A percentile compares a stretch with the other conserved stretches of the same genome.
phyloP scores from a whole-genome alignment of 2,113 vertebrate genomes.

The Thunnus thynnus region DNA sequence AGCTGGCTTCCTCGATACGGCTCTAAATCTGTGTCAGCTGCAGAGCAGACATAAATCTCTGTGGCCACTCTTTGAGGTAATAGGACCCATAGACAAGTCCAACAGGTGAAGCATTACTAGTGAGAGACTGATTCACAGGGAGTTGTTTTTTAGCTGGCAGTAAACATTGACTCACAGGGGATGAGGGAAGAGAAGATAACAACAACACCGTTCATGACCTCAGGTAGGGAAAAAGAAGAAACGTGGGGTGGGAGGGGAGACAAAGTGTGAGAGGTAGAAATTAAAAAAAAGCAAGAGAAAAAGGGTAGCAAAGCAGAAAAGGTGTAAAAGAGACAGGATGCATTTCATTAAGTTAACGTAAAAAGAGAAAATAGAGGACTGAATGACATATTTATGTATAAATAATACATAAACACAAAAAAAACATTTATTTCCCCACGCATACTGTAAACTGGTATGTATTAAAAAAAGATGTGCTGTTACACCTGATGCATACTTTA shows the following conservation, averaged over 20 bases:
- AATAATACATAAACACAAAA: no score
- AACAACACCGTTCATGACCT: conserved; percentile 36
- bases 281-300: background rate
- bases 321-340: background rate
- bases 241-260: background rate
- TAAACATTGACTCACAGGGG: conserved; percentile 51
- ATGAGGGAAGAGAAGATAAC: conserved; percentile 45
- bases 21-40: conserved; percentile 71
- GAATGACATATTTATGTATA: background rate
- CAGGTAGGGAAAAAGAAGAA: background rate
- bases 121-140: conserved; percentile 45
- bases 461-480: no score
- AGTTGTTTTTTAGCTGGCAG: conserved; percentile 32
- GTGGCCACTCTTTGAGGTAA: conserved; percentile 53
- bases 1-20: conserved; percentile 62
- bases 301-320: background rate
- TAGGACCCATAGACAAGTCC: conserved; percentile 48
- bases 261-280: background rate
- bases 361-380: background rate
- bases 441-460: no score
- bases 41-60: conserved; percentile 70
- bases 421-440: no score
- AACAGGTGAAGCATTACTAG: conserved; percentile 58
- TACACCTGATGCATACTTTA: no score
- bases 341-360: background rate